Conservation (phyloP, 1,140 invertebrate genomes). For the Saccostrea cuccullata region DNA sequence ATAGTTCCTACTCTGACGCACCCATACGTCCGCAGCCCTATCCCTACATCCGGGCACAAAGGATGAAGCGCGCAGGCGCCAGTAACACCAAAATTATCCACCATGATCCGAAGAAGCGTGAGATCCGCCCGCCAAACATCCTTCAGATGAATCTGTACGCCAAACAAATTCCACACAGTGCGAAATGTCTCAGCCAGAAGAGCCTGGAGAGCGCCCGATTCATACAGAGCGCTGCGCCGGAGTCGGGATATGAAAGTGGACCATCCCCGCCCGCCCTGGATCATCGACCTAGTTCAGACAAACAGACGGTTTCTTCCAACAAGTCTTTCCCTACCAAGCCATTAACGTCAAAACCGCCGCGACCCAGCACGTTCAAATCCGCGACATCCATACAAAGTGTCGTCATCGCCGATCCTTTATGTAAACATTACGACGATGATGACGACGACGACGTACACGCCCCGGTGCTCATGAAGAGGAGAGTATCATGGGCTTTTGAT, state of each 20-base stretch:
- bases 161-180: conserved; percentile 72
- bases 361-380: conserved; percentile 64
- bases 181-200: conserved; percentile 69
- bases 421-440: conserved; percentile 58
- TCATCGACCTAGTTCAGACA: conserved; percentile 35
- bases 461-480: conserved; percentile 55
- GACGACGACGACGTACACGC: conserved; percentile 42
- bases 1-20: conserved; percentile 73
- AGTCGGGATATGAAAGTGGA: conserved; percentile 55
- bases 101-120: conserved; percentile 40
- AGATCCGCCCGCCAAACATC: conserved; percentile 7
- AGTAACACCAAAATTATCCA: conserved; percentile 72
- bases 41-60: conserved; percentile 75
- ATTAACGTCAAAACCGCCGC: conserved; percentile 54
- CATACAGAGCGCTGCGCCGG: conserved; percentile 65
- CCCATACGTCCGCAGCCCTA: conserved; percentile 73
- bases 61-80: conserved; percentile 74
- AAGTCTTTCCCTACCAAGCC: conserved; percentile 47
- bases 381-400: conserved; percentile 62
- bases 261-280: conserved; percentile 40
- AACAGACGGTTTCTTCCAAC: conserved; percentile 24
- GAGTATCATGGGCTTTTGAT: conserved; percentile 79
- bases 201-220: conserved; percentile 66
- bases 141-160: conserved; percentile 64
- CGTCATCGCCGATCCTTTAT: conserved; percentile 56